Percentiles rank a stretch among this genome's conserved stretches.
Evolutionary conservation across 2,797 vertebrate genomes (phyloP).

Genomic region (Trichosurus vulpecula): DNA sequence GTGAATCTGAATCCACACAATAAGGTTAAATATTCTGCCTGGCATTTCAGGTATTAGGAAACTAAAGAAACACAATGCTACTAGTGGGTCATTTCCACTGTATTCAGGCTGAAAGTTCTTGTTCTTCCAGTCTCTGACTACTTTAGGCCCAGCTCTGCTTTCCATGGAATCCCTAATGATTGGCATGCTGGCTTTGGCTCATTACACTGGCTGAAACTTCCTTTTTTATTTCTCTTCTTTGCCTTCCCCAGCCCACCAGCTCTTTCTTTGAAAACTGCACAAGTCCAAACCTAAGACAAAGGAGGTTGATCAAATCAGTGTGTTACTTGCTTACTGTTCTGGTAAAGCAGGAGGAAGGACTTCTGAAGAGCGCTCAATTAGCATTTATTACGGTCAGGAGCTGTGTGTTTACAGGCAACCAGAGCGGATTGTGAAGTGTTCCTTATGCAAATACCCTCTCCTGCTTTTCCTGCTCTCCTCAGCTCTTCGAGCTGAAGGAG

Average conservation of each 20-base stretch:
- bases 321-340: constrained; percentile 18
- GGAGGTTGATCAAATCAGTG: constrained; percentile 76
- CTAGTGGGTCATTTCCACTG: not conserved
- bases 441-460: constrained; percentile 76
- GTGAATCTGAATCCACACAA: not conserved
- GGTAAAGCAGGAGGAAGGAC: constrained; percentile 78
- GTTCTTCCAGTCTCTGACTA: not conserved
- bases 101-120: not conserved
- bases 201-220: constrained; percentile 28
- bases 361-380: constrained; percentile 81
- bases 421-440: constrained; percentile 72
- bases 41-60: not conserved
- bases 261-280: constrained; percentile 42
- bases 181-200: constrained; percentile 6
- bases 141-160: not conserved
- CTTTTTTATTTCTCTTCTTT: not conserved
- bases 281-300: constrained; percentile 58
- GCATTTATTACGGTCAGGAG: constrained; percentile 80
- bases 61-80: not conserved
- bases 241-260: not conserved
- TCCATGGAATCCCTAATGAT: not conserved
- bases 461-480: constrained; percentile 76
- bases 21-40: not conserved
- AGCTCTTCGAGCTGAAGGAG: constrained; percentile 75
- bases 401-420: constrained; percentile 74